Conservation (phyloP, 2,888 invertebrate species). For the Melinaea menophilus region DNA sequence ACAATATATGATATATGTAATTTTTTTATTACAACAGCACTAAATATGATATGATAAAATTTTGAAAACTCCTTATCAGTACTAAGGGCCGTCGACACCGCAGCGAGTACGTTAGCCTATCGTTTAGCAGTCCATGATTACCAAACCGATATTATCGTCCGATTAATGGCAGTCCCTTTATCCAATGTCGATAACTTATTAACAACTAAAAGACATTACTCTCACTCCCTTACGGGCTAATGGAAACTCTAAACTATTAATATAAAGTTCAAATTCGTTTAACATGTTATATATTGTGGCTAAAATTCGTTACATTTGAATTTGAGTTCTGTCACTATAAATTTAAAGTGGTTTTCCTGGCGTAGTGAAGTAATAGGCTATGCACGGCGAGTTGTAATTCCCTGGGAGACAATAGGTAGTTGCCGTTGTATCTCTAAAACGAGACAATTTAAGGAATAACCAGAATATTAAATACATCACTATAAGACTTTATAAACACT, state of each 20-base stretch:
- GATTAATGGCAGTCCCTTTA: slow-evolving; percentile 72
- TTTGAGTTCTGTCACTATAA: slow-evolving; percentile 22
- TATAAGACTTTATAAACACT: slow-evolving; percentile 26
- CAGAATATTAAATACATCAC: slow-evolving; percentile 57
- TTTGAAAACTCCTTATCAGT: slow-evolving; percentile 28
- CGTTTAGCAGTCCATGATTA: slow-evolving; percentile 72
- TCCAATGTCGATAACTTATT: slow-evolving; percentile 59
- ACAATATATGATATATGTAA: no score
- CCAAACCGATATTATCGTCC: slow-evolving; percentile 70
- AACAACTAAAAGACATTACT: slow-evolving; percentile 42
- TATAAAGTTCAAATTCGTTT: slow-evolving; percentile 12
- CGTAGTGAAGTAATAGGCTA: slow-evolving; percentile 46
- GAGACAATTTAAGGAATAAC: slow-evolving; percentile 71
- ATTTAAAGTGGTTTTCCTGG: slow-evolving; percentile 34
- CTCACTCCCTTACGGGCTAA: slow-evolving; percentile 28
- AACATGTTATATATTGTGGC: slow-evolving; percentile 1
- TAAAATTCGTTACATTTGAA: slow-evolving; percentile 11
- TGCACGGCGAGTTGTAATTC: slow-evolving; percentile 64
- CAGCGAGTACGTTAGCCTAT: slow-evolving; percentile 56
- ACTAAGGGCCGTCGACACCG: slow-evolving; percentile 51
- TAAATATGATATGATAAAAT: slow-evolving; percentile 1
- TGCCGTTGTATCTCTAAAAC: slow-evolving; percentile 68
- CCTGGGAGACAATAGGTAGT: slow-evolving; percentile 71
- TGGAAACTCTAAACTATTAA: slow-evolving; percentile 27
- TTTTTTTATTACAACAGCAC: no score